Evolutionary conservation across 2,113 vertebrate species (phyloP).

Genomic region (Halcyon senegalensis): DNA sequence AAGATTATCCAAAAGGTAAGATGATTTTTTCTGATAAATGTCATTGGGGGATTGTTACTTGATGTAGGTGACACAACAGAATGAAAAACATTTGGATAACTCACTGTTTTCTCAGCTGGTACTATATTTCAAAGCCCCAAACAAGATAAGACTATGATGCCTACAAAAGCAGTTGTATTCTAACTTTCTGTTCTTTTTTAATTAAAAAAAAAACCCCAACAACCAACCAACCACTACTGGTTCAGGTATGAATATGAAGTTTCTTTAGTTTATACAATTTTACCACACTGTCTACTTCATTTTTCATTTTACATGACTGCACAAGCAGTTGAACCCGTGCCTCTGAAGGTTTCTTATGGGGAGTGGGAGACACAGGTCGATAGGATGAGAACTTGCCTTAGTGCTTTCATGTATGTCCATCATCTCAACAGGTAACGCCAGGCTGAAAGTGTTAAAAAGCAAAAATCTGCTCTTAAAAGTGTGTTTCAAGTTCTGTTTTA

Average conservation of each 20-base stretch:
- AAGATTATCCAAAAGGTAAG: conserved; percentile 99
- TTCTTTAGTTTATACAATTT: not conserved
- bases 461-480: not conserved
- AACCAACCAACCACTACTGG: not conserved
- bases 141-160: not conserved
- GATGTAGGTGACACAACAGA: not conserved
- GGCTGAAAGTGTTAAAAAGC: not conserved
- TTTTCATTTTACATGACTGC: not conserved
- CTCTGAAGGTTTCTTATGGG: not conserved
- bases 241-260: not conserved
- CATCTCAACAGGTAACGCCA: not conserved
- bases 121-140: not conserved
- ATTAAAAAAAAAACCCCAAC: not conserved
- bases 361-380: not conserved
- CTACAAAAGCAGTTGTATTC: not conserved
- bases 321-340: not conserved
- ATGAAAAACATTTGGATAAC: not conserved
- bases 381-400: not conserved
- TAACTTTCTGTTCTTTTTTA: not conserved
- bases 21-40: not conserved
- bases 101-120: not conserved
- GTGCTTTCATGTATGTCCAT: not conserved
- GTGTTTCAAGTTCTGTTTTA: not conserved
- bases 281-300: not conserved
- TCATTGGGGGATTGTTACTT: not conserved